Evolutionary conservation across 1,140 invertebrate genomes (phyloP), one percentile per base, ranked within the genome.

Genomic region (Neodiprion virginianus): DNA sequence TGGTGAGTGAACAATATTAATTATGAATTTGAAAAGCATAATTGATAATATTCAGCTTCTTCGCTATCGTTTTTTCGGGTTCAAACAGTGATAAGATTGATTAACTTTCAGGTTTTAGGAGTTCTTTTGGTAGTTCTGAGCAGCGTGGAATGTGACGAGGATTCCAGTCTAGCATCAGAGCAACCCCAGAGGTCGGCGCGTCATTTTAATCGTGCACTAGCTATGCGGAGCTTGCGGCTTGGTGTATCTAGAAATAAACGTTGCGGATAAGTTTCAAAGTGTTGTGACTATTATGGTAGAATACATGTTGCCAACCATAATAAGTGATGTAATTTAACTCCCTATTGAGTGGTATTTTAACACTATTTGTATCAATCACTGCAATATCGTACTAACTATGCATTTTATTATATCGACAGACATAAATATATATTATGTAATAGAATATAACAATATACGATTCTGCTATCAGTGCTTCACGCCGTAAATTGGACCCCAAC

Each of bases 151-250:
- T 87, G 86, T 48, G 86, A 88, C 53, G 87, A 87, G 65, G 86
- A 86, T 74, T 82, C 87, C 91, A 95, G 81, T 89, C 85, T 78
- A 90, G 90, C 79, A 85, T 89, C 76, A 89, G 93, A 81, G 83
- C 88, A 77, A 89, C 90, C 92, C 74, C 92, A 92, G 75, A 94
- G 94, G 81, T 91, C 93, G 14, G 91, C 92, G 49, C 90, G 95
- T 11, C 95, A 96, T 83, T 96, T 96, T 82, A 96, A 95, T 87
- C 90, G 95, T 71, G 94, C 95, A 1, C 95, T 96, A 93, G 94
- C 95, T 5, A 96, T 96, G 94, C 90, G 94, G 23, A 94, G 94
- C 70, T 89, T 96, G 28, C 90, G 92, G 48, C 90, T 93, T 28
- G 88, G 91, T 17, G 86, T 89, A 40, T 83, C 88, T 68, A 86